phyloP scores from a whole-genome alignment of 1,140 invertebrate genomes.

The Drusus annulatus region DNA sequence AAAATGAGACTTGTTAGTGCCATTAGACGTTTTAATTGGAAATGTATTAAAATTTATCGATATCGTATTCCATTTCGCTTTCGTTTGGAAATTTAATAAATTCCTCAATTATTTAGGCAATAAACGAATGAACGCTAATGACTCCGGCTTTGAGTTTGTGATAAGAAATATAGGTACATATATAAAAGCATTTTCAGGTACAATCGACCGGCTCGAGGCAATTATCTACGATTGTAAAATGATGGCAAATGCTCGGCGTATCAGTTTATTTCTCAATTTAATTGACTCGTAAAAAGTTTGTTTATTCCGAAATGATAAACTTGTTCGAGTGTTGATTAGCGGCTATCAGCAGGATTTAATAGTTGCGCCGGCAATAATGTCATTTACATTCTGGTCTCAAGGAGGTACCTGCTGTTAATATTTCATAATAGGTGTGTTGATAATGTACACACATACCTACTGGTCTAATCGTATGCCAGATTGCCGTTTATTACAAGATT shows the following conservation, averaged over 20 bases:
- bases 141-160: constrained; percentile 40
- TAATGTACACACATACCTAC: background rate
- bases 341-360: constrained; percentile 4
- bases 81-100: constrained; percentile 57
- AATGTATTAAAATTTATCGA: constrained; percentile 58
- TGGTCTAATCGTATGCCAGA: too few species aligned
- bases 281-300: constrained; percentile 12
- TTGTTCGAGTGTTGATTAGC: constrained; percentile 6
- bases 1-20: constrained; percentile 50
- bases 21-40: constrained; percentile 55
- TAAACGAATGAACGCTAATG: constrained; percentile 55
- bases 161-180: constrained; percentile 35
- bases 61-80: constrained; percentile 42
- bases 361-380: background rate
- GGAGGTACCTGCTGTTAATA: background rate
- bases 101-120: constrained; percentile 53
- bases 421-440: background rate
- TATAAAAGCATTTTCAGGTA: constrained; percentile 52
- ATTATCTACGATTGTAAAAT: constrained; percentile 47
- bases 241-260: constrained; percentile 24
- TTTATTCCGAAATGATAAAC: constrained; percentile 18
- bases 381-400: constrained; percentile 7
- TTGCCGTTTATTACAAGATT: too few species aligned
- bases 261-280: constrained; percentile 17
- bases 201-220: background rate